Base-by-base conservation (phyloP, 2,113 vertebrate genomes). In the Pseudorasbora parva region DNA sequence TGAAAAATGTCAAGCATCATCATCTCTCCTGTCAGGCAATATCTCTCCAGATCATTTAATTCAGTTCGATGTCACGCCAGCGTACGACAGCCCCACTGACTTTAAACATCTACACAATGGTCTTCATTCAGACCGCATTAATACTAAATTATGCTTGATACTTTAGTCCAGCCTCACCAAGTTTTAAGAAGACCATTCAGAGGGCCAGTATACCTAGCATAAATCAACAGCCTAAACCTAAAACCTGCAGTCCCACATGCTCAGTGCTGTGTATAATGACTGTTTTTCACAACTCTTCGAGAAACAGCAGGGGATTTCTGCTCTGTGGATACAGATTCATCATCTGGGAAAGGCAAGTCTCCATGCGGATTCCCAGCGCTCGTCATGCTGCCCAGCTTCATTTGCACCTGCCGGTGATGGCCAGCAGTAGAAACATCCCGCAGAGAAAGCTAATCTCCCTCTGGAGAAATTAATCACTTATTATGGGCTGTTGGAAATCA, bases 61-160 rank as follows among this genome's bases (percentile, higher is more conserved):
- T 17, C 72, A 83, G 56, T 79, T 87, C 10, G 30, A 75, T n/a
- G 19, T 80, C 30, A 81, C 79, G 1, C 79, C 79, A 56, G 79
- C 64, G 1, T 81, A 56, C 4, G 21, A 37, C 64, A 33, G 12
- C 19, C 69, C 62, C 12, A 59, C 60, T 69, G 79, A 85, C n/a
- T 57, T 73, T 8, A 51, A 64, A 59, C 80, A 78, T 9, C 9
- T 56, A 21, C n/a, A 68, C 17, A 62, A 83, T 2, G 80, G 47
- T 27, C 62, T 45, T 74, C 62, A 49, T 68, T 56, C 86, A n/a
- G 77, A 79, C 15, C 45, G 21, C 8, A 37, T 73, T 49, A 76
- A 51, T 14, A 59, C 81, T 5, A 84, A 85, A 8, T 81, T 89
- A 60, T 90, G 87, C 57, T 71, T 23, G 1, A 33, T 90, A 57